phyloP scores from a whole-genome alignment of 2,113 vertebrate genomes.

The Corythaixoides concolor region DNA sequence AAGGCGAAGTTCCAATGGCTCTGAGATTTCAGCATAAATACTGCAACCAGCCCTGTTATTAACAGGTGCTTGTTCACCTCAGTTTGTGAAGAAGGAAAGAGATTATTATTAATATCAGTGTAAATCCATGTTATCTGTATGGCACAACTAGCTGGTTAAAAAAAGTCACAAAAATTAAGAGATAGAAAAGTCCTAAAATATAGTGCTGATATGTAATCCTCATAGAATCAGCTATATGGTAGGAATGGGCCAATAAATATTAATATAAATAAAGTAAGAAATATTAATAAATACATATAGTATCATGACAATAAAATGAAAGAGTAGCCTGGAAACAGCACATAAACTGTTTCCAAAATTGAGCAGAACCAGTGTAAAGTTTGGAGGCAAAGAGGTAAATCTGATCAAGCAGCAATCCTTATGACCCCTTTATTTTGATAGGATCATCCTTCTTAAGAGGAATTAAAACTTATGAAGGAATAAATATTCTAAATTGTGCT shows the following conservation, averaged over 20 bases:
- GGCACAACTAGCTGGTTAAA: background rate
- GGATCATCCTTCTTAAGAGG: slow-evolving; percentile 33
- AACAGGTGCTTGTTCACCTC: background rate
- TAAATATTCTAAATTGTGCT: slow-evolving; percentile 10
- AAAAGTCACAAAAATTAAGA: background rate
- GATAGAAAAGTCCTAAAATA: background rate
- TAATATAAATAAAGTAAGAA: background rate
- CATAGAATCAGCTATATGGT: background rate
- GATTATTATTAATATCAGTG: background rate
- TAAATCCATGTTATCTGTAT: background rate
- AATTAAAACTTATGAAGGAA: slow-evolving; percentile 18
- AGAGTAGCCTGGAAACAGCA: background rate
- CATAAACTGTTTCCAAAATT: background rate
- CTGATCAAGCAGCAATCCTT: slow-evolving; percentile 31
- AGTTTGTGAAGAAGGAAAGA: background rate
- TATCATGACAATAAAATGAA: background rate
- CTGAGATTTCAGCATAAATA: background rate
- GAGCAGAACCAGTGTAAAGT: background rate
- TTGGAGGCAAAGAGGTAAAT: slow-evolving; percentile 21
- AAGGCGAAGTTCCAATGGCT: fast-evolving
- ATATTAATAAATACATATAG: background rate
- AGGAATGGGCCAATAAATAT: background rate
- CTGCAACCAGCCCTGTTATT: background rate
- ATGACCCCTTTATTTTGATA: slow-evolving; percentile 38
- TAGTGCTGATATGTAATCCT: background rate